phyloP scores from a whole-genome alignment of 1,140 invertebrate species.

The Papilio glaucus region DNA sequence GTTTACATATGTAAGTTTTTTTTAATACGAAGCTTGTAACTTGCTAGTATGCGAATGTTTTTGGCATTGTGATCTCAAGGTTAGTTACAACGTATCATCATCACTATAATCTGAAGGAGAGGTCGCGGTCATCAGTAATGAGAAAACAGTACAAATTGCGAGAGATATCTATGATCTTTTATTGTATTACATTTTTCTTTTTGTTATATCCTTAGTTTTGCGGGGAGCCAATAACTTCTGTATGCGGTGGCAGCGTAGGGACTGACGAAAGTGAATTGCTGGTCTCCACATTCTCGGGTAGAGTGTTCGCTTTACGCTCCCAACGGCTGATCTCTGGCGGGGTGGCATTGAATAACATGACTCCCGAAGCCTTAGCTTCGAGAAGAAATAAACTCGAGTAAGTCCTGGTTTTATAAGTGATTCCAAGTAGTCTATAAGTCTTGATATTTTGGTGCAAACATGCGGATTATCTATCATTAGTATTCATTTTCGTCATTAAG shows the following conservation, averaged over 20 bases:
- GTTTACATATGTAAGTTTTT: constrained; percentile 69
- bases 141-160: background rate
- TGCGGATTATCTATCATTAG: too few species aligned
- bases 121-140: too few species aligned
- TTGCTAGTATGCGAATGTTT: background rate
- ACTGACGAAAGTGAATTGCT: constrained; percentile 67
- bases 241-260: constrained; percentile 66
- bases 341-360: constrained; percentile 45
- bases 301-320: constrained; percentile 70
- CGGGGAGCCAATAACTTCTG: constrained; percentile 75
- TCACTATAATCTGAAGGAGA: too few species aligned
- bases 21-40: background rate
- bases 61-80: too few species aligned
- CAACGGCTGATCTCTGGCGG: constrained; percentile 51
- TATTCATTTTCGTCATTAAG: too few species aligned
- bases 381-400: constrained; percentile 74
- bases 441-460: too few species aligned
- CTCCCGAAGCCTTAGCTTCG: constrained; percentile 64
- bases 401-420: too few species aligned
- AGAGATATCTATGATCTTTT: background rate
- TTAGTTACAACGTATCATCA: too few species aligned
- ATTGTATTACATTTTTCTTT: background rate
- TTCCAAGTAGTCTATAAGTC: too few species aligned
- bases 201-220: constrained; percentile 63
- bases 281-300: constrained; percentile 72